These are phyloP conservation scores for Ernsta delagoae DNA, from an alignment of 2,888 invertebrate genomes.

Conservation along the genomic window DNA sequence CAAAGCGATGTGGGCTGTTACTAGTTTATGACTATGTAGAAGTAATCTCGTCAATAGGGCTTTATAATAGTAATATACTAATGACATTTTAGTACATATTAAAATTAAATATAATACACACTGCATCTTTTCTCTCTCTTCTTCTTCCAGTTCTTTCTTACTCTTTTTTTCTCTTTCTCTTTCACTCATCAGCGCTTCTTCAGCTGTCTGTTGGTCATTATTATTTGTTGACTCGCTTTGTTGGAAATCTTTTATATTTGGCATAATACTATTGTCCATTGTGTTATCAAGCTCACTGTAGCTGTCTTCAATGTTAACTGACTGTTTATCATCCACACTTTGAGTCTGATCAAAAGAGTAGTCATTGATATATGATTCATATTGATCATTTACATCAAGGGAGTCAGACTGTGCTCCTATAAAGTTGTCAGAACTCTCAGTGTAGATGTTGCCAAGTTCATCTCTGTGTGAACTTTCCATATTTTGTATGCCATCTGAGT, in stretches of 20 bases:
- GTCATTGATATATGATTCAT: constrained; percentile 72
- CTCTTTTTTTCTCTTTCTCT: constrained; percentile 89
- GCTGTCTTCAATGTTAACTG: constrained; percentile 52
- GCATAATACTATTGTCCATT: constrained; percentile 51
- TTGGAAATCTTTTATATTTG: constrained; percentile 63
- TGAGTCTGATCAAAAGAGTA: constrained; percentile 67
- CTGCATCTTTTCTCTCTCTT: constrained; percentile 98
- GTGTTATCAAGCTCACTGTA: constrained; percentile 48
- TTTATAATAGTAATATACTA: no score
- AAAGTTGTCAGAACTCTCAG: constrained; percentile 61
- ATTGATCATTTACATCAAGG: constrained; percentile 62
- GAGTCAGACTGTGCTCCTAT: constrained; percentile 37
- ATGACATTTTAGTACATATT: no score
- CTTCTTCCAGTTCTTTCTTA: constrained; percentile 95
- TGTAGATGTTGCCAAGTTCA: constrained; percentile 76
- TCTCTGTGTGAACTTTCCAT: constrained; percentile 65
- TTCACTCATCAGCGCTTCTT: constrained; percentile 76
- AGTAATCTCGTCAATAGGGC: no score
- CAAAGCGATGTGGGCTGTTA: no score
- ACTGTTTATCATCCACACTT: constrained; percentile 52
- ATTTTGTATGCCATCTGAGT: constrained; percentile 64
- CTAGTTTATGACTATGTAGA: no score
- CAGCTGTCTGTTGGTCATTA: constrained; percentile 68
- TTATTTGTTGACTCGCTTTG: constrained; percentile 56
- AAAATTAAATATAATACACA: constrained; percentile 84